Evolutionary conservation across 1,140 invertebrate genomes (phyloP).

Genomic region (Drosophila suzukii): DNA sequence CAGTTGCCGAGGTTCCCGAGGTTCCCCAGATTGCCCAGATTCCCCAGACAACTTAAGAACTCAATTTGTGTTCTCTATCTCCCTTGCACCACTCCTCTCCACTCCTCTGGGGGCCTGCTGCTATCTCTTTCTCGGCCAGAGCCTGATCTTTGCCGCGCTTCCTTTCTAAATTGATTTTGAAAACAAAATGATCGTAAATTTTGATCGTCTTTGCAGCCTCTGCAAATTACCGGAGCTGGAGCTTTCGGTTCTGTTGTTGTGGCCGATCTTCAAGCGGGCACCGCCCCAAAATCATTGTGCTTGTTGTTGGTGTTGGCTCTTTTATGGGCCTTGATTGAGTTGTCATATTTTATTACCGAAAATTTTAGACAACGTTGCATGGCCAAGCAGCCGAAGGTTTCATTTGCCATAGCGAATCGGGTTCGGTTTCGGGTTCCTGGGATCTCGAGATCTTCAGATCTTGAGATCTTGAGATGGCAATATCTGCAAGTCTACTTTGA

Average conservation of each 20-base stretch:
- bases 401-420: slow-evolving; percentile 67
- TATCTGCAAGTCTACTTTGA: background rate
- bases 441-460: background rate
- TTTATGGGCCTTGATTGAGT: slow-evolving; percentile 84
- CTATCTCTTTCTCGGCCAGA: slow-evolving; percentile 13
- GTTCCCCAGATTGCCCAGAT: background rate
- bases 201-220: slow-evolving; percentile 79
- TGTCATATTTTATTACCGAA: slow-evolving; percentile 84
- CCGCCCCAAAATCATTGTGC: slow-evolving; percentile 47
- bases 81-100: no score
- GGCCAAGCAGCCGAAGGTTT: slow-evolving; percentile 57
- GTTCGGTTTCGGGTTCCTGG: slow-evolving; percentile 14
- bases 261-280: slow-evolving; percentile 34
- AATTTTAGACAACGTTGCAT: slow-evolving; percentile 79
- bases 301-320: slow-evolving; percentile 21
- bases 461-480: background rate
- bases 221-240: slow-evolving; percentile 71
- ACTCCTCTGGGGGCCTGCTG: background rate
- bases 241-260: slow-evolving; percentile 28
- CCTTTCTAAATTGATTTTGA: slow-evolving; percentile 83
- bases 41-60: slow-evolving; percentile 66
- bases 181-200: slow-evolving; percentile 83
- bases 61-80: slow-evolving; percentile 56
- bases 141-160: slow-evolving; percentile 81
- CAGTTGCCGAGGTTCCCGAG: background rate